Evolutionary conservation across 2,113 vertebrate genomes (phyloP).

Genomic region (Meles meles): DNA sequence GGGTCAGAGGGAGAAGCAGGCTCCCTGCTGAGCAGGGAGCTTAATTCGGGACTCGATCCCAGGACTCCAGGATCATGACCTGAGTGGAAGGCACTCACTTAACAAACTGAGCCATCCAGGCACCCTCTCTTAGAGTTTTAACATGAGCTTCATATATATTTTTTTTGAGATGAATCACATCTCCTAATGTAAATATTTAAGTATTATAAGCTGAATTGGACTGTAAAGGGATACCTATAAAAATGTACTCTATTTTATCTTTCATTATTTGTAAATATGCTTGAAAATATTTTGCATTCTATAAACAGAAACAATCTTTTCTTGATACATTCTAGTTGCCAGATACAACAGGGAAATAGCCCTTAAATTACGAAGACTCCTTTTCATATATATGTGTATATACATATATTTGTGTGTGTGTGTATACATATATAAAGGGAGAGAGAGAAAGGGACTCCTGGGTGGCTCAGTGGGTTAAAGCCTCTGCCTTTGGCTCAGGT

Average conservation of each 20-base stretch:
- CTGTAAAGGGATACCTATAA: not conserved
- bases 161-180: not conserved
- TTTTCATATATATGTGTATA: not conserved
- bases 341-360: not conserved
- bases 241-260: not conserved
- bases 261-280: not conserved
- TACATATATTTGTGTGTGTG: too few relatives aligned
- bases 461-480: too few relatives aligned
- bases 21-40: too few relatives aligned
- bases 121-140: not conserved
- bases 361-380: not conserved
- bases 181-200: not conserved
- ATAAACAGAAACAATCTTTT: not conserved
- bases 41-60: too few relatives aligned
- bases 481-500: too few relatives aligned
- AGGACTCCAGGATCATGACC: too few relatives aligned
- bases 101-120: too few relatives aligned
- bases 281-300: not conserved
- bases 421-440: too few relatives aligned
- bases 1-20: too few relatives aligned
- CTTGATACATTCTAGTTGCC: not conserved
- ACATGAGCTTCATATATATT: not conserved
- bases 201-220: not conserved
- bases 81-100: too few relatives aligned
- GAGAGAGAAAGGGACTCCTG: too few relatives aligned